Evolutionary conservation across 1,140 invertebrate genomes (phyloP), one percentile per base, ranked within the genome.

Genomic region (Maconellicoccus hirsutus): DNA sequence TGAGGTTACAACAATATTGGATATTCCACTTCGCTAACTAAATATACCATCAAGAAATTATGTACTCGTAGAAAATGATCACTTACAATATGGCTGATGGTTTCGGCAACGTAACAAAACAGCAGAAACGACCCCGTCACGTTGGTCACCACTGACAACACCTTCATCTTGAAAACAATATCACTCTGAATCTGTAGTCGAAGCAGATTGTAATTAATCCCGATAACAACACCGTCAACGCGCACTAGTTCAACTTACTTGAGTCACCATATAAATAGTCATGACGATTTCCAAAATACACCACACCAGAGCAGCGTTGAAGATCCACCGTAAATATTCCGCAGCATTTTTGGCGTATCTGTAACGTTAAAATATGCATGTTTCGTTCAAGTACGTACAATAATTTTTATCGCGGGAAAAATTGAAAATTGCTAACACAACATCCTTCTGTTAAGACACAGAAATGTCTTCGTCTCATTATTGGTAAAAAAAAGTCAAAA

Each of bases 141-240:
- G 22, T 66, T 66, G 22, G 61, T 66, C 2, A 66, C 61, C 22
- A 66, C 61, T 66, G 61, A 66, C 10, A 66, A 4, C 2, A 66
- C 25, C 25, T 66, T 66, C 25, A 66, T 66, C 8, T 25, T 66
- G 61, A 66, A 66, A 8, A 66, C 25, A 14, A 66, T 16, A 66
- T 66, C 61, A 3, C 14, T 3, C 3, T 10, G 14, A 26, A 66
- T 66, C 61, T 66, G n/a, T n/a, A n/a, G n/a, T n/a, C n/a, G n/a
- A n/a, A n/a, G n/a, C n/a, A n/a, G n/a, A n/a, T n/a, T n/a, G n/a
- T n/a, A n/a, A n/a, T n/a, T n/a, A n/a, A n/a, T n/a, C n/a, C n/a
- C n/a, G n/a, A 26, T 14, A 66, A 66, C 6, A 66, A 23, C 7
- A 66, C 3, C 10, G 25, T 23, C 22, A 23, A 22, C 3, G 8